Evolutionary conservation across 2,888 invertebrate genomes (phyloP).

Genomic region (Eupithecia inturbata): DNA sequence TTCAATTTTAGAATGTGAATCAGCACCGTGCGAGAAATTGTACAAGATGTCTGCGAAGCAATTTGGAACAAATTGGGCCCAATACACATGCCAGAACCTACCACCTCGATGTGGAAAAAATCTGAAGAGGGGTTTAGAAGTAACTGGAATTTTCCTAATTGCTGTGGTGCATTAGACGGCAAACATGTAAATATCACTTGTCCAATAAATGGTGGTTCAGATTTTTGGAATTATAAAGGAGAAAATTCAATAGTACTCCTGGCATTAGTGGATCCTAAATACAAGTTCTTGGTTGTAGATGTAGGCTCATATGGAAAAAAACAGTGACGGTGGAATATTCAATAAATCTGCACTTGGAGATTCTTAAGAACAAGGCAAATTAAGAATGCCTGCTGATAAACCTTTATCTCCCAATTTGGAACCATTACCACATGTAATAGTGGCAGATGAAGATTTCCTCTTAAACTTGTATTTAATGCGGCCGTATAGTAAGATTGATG

Average conservation of each 20-base stretch:
- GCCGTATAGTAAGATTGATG: neutral
- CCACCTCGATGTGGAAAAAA: neutral
- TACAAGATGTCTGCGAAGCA: neutral
- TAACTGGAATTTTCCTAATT: neutral
- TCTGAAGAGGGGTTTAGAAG: neutral
- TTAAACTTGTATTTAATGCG: neutral
- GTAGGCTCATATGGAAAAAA: neutral
- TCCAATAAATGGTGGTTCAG: neutral
- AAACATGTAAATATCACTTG: neutral
- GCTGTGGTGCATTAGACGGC: neutral
- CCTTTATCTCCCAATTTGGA: neutral
- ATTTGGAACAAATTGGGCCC: neutral
- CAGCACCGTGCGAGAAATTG: neutral
- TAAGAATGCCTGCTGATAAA: neutral
- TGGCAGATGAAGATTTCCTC: neutral
- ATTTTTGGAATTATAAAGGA: neutral
- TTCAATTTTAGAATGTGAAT: neutral
- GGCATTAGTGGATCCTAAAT: conserved; percentile 3
- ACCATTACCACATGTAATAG: neutral
- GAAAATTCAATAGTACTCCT: neutral
- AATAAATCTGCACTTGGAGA: neutral
- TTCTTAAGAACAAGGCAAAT: neutral
- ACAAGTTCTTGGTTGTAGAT: neutral
- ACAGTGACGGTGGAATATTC: neutral
- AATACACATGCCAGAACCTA: neutral